These are phyloP conservation scores for Catharus minimus DNA, from an alignment of 2,113 vertebrate genomes.

Conservation along the genomic window DNA sequence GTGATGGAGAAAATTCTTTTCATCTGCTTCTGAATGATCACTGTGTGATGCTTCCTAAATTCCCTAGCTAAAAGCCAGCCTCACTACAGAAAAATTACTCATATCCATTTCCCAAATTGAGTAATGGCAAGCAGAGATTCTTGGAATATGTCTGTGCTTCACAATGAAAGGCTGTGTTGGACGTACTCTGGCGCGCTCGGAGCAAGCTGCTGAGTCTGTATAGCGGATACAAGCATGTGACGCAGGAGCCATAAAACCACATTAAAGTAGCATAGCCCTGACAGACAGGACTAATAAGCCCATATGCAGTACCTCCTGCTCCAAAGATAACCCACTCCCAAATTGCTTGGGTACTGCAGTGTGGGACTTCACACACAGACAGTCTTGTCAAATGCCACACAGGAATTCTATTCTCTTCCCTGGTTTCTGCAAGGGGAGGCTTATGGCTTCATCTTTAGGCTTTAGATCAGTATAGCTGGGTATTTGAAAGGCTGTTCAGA, in stretches of 20 bases:
- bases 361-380: conserved; percentile 33
- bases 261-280: conserved; percentile 52
- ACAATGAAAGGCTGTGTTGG: conserved; percentile 36
- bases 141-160: conserved; percentile 11
- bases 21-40: conserved; percentile 46
- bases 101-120: conserved; percentile 36
- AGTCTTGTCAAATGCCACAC: conserved; percentile 38
- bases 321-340: conserved; percentile 49
- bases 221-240: not conserved
- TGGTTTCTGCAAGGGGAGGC: not conserved
- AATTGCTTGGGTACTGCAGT: conserved; percentile 39
- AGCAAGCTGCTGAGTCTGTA: conserved; percentile 31
- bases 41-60: conserved; percentile 39
- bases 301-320: conserved; percentile 56
- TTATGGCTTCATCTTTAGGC: conserved; percentile 25
- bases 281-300: conserved; percentile 64
- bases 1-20: conserved; percentile 59
- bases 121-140: conserved; percentile 42
- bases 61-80: conserved; percentile 45
- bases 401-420: conserved; percentile 29
- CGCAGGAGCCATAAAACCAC: conserved; percentile 26
- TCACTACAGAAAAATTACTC: conserved; percentile 25
- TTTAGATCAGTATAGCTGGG: not conserved
- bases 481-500: not conserved
- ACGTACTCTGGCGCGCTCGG: not conserved